Percentiles rank a stretch among this genome's conserved stretches.
These are phyloP conservation scores for Rostratula benghalensis DNA, from an alignment of 2,113 vertebrate species.

Conservation along the genomic window DNA sequence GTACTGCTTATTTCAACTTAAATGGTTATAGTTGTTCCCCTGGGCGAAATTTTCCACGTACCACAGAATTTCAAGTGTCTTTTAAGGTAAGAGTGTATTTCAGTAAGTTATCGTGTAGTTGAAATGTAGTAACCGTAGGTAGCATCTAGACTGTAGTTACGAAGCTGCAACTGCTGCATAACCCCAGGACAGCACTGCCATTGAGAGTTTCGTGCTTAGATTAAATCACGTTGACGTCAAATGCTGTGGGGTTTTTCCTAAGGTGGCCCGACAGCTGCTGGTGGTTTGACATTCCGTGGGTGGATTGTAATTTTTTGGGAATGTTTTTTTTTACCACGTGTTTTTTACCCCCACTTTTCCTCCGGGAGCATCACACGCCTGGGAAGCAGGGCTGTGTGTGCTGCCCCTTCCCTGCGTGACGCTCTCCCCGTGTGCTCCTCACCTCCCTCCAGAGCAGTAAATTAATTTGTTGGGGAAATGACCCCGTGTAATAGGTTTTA, in stretches of 20 bases:
- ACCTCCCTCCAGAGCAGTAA: background rate
- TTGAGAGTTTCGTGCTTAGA: background rate
- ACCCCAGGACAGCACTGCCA: background rate
- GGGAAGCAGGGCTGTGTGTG: background rate
- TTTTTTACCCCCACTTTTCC: no score
- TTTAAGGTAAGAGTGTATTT: background rate
- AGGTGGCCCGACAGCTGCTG: background rate
- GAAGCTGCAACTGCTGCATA: background rate
- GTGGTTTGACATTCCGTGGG: background rate
- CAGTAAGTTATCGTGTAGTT: background rate
- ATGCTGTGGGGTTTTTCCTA: accelerated
- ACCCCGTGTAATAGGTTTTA: accelerated
- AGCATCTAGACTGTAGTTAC: background rate
- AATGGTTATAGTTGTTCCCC: background rate
- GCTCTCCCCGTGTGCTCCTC: background rate
- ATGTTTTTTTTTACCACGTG: no score
- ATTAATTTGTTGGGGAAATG: background rate
- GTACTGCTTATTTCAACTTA: background rate
- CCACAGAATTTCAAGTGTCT: background rate
- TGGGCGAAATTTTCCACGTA: background rate
- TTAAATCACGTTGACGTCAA: background rate
- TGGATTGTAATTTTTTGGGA: background rate
- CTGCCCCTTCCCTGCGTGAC: accelerated
- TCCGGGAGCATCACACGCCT: background rate
- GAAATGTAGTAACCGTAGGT: background rate